Evolutionary conservation across 2,113 vertebrate species (phyloP).

Genomic region (Lagopus muta): DNA sequence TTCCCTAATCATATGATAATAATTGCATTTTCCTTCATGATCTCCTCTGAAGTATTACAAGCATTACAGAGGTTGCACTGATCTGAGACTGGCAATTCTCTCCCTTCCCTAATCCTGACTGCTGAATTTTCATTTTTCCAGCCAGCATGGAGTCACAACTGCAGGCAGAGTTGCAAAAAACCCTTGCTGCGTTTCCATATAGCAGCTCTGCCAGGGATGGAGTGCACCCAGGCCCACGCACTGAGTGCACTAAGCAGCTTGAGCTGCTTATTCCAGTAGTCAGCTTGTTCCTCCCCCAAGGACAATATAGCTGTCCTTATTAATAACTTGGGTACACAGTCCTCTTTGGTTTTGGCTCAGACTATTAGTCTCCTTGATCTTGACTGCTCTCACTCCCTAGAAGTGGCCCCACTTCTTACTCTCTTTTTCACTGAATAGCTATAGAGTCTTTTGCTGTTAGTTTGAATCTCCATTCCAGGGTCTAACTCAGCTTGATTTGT

Average conservation of each 20-base stretch:
- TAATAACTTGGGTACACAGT: not conserved
- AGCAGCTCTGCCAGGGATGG: not conserved
- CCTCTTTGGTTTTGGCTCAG: not conserved
- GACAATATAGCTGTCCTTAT: not conserved
- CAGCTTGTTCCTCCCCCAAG: constrained; percentile 9
- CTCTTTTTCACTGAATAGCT: not conserved
- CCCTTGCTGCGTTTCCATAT: not conserved
- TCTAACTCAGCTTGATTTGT: constrained; percentile 21
- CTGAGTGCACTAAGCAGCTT: not conserved
- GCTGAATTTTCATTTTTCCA: constrained; percentile 4
- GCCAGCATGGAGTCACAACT: not conserved
- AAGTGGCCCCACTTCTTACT: not conserved
- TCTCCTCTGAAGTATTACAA: not conserved
- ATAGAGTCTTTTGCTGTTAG: constrained; percentile 8
- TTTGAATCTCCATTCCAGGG: constrained; percentile 17
- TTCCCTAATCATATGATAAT: not conserved
- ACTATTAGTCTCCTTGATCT: not conserved
- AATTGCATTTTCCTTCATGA: not conserved
- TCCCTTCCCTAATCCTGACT: not conserved
- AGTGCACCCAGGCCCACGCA: not conserved
- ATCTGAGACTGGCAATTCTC: not conserved
- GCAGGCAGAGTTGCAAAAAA: not conserved
- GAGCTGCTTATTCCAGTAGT: constrained; percentile 3
- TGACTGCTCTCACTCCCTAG: not conserved
- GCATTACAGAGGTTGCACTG: not conserved